Percentiles rank a stretch among this genome's conserved stretches.
These are phyloP conservation scores for Tapirus indicus DNA, from an alignment of 2,797 vertebrate species.

Conservation along the genomic window DNA sequence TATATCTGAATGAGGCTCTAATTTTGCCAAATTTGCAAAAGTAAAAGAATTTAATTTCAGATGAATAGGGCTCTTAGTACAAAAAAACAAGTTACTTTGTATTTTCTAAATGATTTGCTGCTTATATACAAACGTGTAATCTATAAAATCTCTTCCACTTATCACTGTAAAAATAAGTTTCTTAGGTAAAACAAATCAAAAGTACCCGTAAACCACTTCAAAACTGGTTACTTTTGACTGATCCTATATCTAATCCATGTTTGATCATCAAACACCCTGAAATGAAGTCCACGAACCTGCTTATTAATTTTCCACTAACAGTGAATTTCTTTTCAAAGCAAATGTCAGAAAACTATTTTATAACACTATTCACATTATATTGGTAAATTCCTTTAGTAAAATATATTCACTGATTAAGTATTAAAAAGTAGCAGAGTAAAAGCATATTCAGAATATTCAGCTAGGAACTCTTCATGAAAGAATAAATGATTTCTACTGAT, in stretches of 20 bases:
- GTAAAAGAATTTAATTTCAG: slow-evolving; percentile 71
- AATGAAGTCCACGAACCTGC: slow-evolving; percentile 40
- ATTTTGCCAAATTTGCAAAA: slow-evolving; percentile 68
- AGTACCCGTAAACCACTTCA: background rate
- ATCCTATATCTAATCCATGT: slow-evolving; percentile 43
- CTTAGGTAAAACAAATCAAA: slow-evolving; percentile 36
- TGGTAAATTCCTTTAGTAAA: slow-evolving; percentile 59
- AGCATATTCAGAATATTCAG: slow-evolving; percentile 36
- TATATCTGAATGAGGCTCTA: slow-evolving; percentile 71
- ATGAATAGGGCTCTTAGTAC: slow-evolving; percentile 59
- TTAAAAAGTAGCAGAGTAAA: slow-evolving; percentile 48
- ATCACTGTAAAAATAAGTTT: slow-evolving; percentile 57
- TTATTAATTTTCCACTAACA: slow-evolving; percentile 65
- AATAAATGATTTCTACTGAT: slow-evolving; percentile 13
- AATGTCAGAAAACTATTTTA: slow-evolving; percentile 62
- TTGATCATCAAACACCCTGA: slow-evolving; percentile 15
- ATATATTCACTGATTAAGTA: slow-evolving; percentile 59
- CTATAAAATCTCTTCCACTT: slow-evolving; percentile 74
- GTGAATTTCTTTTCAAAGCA: slow-evolving; percentile 63
- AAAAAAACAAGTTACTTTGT: slow-evolving; percentile 79
- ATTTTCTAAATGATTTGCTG: slow-evolving; percentile 75
- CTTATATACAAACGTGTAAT: slow-evolving; percentile 46
- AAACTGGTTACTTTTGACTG: slow-evolving; percentile 38
- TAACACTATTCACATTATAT: background rate
- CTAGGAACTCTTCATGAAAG: background rate